These are phyloP conservation scores for Sphaerophoria taeniata DNA, from an alignment of 2,888 invertebrate genomes.

Conservation along the genomic window DNA sequence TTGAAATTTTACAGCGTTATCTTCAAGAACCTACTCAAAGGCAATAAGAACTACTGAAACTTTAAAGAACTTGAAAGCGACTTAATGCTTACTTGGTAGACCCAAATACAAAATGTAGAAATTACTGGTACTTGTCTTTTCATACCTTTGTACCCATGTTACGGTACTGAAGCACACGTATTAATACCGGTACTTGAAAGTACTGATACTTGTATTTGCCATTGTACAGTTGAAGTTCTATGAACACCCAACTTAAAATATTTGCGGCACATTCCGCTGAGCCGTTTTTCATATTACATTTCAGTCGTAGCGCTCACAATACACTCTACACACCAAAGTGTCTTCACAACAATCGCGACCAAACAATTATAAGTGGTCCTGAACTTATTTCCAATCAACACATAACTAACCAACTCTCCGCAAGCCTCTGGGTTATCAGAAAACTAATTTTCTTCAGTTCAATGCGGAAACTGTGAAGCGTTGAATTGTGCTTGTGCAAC, in stretches of 20 bases:
- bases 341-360: neutral
- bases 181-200: too few species aligned
- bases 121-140: too few species aligned
- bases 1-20: too few species aligned
- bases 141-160: too few species aligned
- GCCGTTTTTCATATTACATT: neutral
- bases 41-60: too few species aligned
- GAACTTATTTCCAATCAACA: slow-evolving; percentile 6
- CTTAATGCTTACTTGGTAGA: too few species aligned
- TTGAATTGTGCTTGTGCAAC: slow-evolving; percentile 55
- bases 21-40: too few species aligned
- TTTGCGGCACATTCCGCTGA: neutral
- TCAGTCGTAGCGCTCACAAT: slow-evolving; percentile 6
- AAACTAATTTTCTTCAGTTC: slow-evolving; percentile 24
- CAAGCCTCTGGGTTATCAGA: slow-evolving; percentile 2
- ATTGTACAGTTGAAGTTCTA: too few species aligned
- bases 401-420: neutral
- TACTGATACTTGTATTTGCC: too few species aligned
- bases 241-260: neutral
- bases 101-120: too few species aligned
- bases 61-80: too few species aligned
- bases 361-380: neutral
- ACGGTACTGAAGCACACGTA: too few species aligned
- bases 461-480: slow-evolving; percentile 43
- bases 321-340: neutral